Percentiles rank a stretch among this genome's conserved stretches.
Evolutionary conservation across 2,888 invertebrate species (phyloP).

Genomic region (Oscheius sp.): DNA sequence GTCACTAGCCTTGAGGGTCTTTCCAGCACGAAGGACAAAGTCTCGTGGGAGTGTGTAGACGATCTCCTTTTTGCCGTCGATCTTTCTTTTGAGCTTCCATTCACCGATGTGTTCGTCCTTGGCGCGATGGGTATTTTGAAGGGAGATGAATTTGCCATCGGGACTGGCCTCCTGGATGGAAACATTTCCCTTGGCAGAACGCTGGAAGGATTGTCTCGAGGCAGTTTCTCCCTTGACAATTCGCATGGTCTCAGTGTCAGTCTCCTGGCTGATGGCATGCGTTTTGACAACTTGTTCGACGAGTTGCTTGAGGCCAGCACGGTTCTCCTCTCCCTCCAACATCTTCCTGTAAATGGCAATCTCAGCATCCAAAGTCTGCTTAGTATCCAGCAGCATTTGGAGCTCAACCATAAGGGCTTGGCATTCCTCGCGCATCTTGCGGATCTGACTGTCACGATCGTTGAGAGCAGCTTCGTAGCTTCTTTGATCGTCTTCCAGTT

Average conservation of each 20-base stretch:
- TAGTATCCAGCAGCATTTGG: conserved; percentile 72
- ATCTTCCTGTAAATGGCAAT: conserved; percentile 75
- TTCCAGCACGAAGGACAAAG: conserved; percentile 55
- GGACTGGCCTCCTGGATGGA: conserved; percentile 72
- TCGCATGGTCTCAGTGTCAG: conserved; percentile 64
- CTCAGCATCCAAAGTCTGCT: conserved; percentile 74
- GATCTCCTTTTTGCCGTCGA: conserved; percentile 68
- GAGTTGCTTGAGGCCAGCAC: conserved; percentile 67
- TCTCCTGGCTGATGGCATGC: conserved; percentile 61
- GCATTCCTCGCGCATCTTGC: conserved; percentile 68
- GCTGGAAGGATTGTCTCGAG: conserved; percentile 73
- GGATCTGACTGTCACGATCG: conserved; percentile 65
- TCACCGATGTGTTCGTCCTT: conserved; percentile 71
- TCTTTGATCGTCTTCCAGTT: conserved; percentile 71
- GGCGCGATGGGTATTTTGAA: conserved; percentile 72
- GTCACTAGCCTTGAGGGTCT: conserved; percentile 56
- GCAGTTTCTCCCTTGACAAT: conserved; percentile 72
- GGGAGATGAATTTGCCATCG: conserved; percentile 72
- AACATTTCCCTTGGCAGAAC: conserved; percentile 73
- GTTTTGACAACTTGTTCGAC: conserved; percentile 70
- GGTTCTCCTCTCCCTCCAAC: conserved; percentile 74
- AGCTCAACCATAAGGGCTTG: conserved; percentile 70
- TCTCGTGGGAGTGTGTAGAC: conserved; percentile 55
- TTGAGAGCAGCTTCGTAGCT: conserved; percentile 71
- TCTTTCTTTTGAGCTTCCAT: conserved; percentile 69